A percentile compares a stretch with the other conserved stretches of the same genome.
These are phyloP conservation scores for Bufotes viridis DNA, from an alignment of 2,797 vertebrate genomes.

Conservation along the genomic window DNA sequence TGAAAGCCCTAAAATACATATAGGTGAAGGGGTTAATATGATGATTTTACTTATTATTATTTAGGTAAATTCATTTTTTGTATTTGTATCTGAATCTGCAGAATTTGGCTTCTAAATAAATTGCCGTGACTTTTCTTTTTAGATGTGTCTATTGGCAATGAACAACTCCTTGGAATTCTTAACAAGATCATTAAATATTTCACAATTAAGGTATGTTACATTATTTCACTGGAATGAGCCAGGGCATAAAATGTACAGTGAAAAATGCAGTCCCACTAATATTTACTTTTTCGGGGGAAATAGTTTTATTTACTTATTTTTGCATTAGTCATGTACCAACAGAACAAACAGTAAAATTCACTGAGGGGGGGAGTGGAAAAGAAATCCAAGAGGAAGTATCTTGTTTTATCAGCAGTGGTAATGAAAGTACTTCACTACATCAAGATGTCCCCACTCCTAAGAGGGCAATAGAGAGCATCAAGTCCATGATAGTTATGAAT, in stretches of 20 bases:
- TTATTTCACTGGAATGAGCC: not conserved
- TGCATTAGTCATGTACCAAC: too few relatives aligned
- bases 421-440: too few relatives aligned
- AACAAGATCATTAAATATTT: constrained; percentile 87
- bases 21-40: not conserved
- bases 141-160: constrained; percentile 91
- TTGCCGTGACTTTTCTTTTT: constrained; percentile 53
- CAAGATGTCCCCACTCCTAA: too few relatives aligned
- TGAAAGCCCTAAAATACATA: too few relatives aligned
- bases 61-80: not conserved
- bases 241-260: not conserved
- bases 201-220: constrained; percentile 86
- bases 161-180: constrained; percentile 82
- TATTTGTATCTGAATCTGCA: not conserved
- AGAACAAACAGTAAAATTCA: too few relatives aligned
- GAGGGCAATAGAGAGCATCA: too few relatives aligned
- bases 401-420: too few relatives aligned
- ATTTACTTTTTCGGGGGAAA: not conserved
- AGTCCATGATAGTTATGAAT: too few relatives aligned
- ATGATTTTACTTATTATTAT: not conserved
- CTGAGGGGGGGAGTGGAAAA: too few relatives aligned
- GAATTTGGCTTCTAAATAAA: not conserved
- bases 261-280: not conserved
- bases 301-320: too few relatives aligned
- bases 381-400: too few relatives aligned